Conservation (phyloP, 92 coral and sea anemone species). For the Muricea muricata region DNA sequence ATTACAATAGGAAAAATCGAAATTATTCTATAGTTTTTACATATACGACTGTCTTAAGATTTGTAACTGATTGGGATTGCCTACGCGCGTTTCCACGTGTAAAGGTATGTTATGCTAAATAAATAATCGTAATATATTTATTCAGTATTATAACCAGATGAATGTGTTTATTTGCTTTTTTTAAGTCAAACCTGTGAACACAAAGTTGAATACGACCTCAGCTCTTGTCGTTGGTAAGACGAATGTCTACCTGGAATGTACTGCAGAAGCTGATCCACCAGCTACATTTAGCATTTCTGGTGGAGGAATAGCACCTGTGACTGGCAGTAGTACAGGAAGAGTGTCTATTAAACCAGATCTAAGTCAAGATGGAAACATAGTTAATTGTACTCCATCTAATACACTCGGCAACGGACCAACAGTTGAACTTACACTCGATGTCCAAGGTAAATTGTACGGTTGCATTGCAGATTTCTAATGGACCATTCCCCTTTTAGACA, state of each 20-base stretch:
- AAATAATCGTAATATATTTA: too few species aligned
- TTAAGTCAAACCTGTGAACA: constrained; percentile 38
- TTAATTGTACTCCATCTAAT: constrained; percentile 25
- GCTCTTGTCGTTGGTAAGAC: background rate
- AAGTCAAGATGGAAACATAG: background rate
- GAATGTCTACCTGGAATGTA: background rate
- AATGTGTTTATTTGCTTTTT: background rate
- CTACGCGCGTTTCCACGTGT: too few species aligned
- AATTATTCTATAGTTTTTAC: too few species aligned
- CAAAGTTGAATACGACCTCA: constrained; percentile 15
- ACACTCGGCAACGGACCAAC: constrained; percentile 17
- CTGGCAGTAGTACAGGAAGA: background rate
- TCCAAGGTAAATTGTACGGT: constrained; percentile 6
- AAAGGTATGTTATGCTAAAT: too few species aligned
- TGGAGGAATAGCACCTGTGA: background rate
- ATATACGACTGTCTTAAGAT: too few species aligned
- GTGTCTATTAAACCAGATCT: background rate
- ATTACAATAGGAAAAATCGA: too few species aligned
- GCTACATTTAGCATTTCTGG: constrained; percentile 11
- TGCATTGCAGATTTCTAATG: background rate
- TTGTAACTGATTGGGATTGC: too few species aligned
- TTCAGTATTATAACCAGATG: too few species aligned
- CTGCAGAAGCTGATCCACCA: constrained; percentile 35
- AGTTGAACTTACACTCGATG: background rate
- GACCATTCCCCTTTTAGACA: too few species aligned